A percentile compares a stretch with the other conserved stretches of the same genome.
Conservation (phyloP, 2,113 vertebrate genomes). For the human (Homo sapiens) region DNA sequence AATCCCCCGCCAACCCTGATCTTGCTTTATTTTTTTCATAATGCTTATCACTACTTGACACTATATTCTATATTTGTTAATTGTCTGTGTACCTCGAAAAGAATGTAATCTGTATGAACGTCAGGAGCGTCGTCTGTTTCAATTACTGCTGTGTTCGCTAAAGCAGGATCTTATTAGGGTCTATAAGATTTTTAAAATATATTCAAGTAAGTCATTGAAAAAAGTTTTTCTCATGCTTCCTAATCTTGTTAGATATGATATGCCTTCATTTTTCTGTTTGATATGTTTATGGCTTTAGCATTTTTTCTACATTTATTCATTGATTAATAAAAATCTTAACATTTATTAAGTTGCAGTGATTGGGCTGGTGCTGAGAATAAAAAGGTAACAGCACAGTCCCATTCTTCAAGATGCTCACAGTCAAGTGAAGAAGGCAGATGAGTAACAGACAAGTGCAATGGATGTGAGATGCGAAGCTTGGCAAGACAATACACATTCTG, state of each 20-base stretch:
- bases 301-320: background rate
- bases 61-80: background rate
- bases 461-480: background rate
- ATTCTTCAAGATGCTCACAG: background rate
- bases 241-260: background rate
- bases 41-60: background rate
- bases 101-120: background rate
- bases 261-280: background rate
- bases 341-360: background rate
- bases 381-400: background rate
- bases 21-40: background rate
- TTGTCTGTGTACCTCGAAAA: background rate
- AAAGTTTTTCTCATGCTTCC: background rate
- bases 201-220: background rate
- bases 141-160: background rate
- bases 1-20: background rate
- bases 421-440: background rate
- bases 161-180: background rate
- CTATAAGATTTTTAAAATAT: background rate
- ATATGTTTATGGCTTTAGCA: background rate
- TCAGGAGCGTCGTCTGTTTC: background rate
- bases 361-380: background rate
- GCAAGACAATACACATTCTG: background rate
- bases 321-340: background rate
- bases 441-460: background rate